phyloP scores from a whole-genome alignment of 2,888 invertebrate species.

The Papilio demoleus region DNA sequence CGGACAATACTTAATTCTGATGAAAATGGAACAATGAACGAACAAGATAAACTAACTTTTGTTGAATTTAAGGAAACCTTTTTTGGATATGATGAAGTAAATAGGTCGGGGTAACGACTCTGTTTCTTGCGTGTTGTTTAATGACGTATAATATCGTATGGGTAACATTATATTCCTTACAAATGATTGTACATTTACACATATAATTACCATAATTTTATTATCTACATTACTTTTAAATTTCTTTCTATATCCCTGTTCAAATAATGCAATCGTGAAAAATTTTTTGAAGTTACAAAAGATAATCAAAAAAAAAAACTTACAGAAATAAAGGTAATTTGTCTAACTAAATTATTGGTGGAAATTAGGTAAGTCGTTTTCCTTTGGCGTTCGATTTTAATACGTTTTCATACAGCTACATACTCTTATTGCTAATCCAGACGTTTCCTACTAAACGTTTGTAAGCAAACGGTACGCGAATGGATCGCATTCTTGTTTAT shows the following conservation, averaged over 20 bases:
- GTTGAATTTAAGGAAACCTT: constrained; percentile 7
- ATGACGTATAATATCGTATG: constrained; percentile 14
- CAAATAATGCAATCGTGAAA: too few relatives aligned
- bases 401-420: too few relatives aligned
- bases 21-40: constrained; percentile 37
- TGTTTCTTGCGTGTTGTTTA: constrained; percentile 17
- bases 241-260: not conserved
- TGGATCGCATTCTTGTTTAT: constrained; percentile 6
- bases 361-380: too few relatives aligned
- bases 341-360: too few relatives aligned
- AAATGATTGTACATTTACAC: constrained; percentile 17
- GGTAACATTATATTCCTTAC: constrained; percentile 17
- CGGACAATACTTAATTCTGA: constrained; percentile 30
- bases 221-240: too few relatives aligned
- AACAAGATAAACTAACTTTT: constrained; percentile 28
- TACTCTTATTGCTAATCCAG: too few relatives aligned
- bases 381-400: too few relatives aligned
- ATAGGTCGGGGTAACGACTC: constrained; percentile 11
- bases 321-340: too few relatives aligned
- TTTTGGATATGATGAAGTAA: not conserved
- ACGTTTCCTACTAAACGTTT: not conserved
- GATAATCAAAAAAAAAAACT: too few relatives aligned
- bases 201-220: not conserved
- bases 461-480: not conserved
- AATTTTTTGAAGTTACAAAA: too few relatives aligned